Evolutionary conservation across 1,140 invertebrate genomes (phyloP).

Genomic region (silkworm (Bombyx mori)): DNA sequence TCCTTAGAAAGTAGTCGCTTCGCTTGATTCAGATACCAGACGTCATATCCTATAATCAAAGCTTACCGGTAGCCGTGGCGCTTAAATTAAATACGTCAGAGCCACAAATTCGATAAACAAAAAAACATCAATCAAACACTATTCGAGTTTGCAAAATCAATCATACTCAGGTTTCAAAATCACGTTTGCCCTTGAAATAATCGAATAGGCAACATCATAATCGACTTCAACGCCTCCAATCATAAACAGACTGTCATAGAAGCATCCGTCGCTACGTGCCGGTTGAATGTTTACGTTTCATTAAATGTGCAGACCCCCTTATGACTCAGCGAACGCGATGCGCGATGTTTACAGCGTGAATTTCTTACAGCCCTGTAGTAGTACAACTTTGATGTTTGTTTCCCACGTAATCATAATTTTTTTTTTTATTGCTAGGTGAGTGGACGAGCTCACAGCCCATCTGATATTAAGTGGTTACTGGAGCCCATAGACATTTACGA

Average conservation of each 20-base stretch:
- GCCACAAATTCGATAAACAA: too few relatives aligned
- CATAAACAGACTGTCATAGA: slow-evolving; percentile 41
- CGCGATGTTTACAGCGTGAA: slow-evolving; percentile 29
- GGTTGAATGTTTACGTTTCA: slow-evolving; percentile 34
- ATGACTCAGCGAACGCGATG: slow-evolving; percentile 30
- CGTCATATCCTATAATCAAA: too few relatives aligned
- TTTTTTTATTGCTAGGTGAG: background rate
- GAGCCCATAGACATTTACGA: too few relatives aligned
- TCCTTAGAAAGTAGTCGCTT: too few relatives aligned
- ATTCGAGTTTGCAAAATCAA: too few relatives aligned
- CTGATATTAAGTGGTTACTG: too few relatives aligned
- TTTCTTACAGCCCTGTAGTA: slow-evolving; percentile 22
- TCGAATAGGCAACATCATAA: slow-evolving; percentile 27
- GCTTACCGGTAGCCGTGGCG: too few relatives aligned
- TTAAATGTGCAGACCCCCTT: slow-evolving; percentile 27
- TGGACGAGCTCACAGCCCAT: too few relatives aligned
- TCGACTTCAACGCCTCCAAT: slow-evolving; percentile 17
- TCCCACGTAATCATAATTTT: slow-evolving; percentile 13
- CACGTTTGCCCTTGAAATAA: slow-evolving; percentile 19
- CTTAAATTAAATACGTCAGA: too few relatives aligned
- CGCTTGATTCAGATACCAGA: too few relatives aligned
- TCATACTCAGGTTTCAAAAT: too few relatives aligned
- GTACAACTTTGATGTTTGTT: slow-evolving; percentile 26
- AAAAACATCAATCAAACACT: too few relatives aligned
- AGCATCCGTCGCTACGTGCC: slow-evolving; percentile 28